Evolutionary conservation across 1,140 invertebrate genomes (phyloP), one percentile per base, ranked within the genome.

Genomic region (Dendroctonus valens): DNA sequence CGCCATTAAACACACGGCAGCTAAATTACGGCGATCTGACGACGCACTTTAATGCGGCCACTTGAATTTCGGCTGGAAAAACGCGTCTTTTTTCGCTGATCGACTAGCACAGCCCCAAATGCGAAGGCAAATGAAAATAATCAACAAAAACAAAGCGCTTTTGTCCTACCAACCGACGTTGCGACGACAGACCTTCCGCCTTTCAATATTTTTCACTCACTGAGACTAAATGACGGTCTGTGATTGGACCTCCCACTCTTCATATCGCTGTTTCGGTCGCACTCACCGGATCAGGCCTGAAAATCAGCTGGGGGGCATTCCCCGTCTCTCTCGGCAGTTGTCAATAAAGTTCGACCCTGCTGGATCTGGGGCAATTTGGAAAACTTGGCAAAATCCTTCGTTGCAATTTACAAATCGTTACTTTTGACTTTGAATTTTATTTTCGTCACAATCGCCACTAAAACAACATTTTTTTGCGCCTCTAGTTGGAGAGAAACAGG

Each of bases 71-170:
- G 4, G 15, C 11, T 46, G 44, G 15, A 11, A 52, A 11, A 52
- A 52, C 11, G 50, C n/a, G 50, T 2, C 26, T 52, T 14, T 46
- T 1, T 4, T 46, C n/a, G 26, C 26, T 26, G 9, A 12, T 46
- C 44, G 44, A 46, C 12, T 11, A 46, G 44, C 9, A 46, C 9
- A 9, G 44, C 9, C 12, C 9, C 44, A 46, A 46, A 15, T 5
- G n/a, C 40, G 48, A 63, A 63, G 52, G 14, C 46, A 67, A 67
- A 67, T 53, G 37, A 67, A 67, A 67, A 67, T 67, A 67, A 67
- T 67, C 65, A 67, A 67, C 65, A 53, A 67, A 67, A 67, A 67
- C 65, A 67, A 67, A 60, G 57, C 53, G 49, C 57, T 60, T 52
- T 60, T 53, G 49, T 67, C n/a, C 50, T 14, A 67, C 65, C 50